Base-by-base conservation (phyloP, 2,888 invertebrate species). In the Pollenia labialis region DNA sequence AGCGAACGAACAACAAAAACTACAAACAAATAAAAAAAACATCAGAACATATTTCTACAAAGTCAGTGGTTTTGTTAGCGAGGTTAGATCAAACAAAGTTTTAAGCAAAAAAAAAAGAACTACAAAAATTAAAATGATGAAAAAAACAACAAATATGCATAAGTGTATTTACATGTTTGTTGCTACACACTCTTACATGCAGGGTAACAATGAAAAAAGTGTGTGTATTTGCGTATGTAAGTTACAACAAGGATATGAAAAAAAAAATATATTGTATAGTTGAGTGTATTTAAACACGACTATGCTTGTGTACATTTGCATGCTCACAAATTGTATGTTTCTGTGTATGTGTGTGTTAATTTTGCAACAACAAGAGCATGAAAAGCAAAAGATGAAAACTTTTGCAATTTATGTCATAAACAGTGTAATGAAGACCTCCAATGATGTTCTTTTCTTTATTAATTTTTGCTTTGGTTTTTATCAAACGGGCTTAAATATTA, bases 41-140 rank as follows among this genome's bases (percentile, higher is more conserved):
- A 80, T 42, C 64, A 23, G 62, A 85, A 71, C 81, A 85, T 76
- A 81, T 85, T 85, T 81, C 60, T 60, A 50, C 68, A 81, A 81
- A 81, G 81, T 68, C 81, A 81, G 81, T 81, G 85, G 85, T 81
- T 72, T 77, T 81, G 81, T 81, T 72, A 76, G 60, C 64, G 81
- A 77, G 85, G 85, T 85, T 77, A 85, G 85, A 81, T 81, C 77
- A 81, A 77, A 85, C 64, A 66, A 32, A 83, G 50, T 64, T 81
- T 74, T 23, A 66, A 66, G 0, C 40, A 48, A 54, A 62, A 54
- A 76, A 46, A 54, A 16, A 46, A 64, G 10, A 12, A 7, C 6
- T 4, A 44, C 11, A 18, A 44, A 58, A 42, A 64, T 48, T 16
- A 32, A 10, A 79, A 14, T 32, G 32, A 32, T 7, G 40, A 52